A percentile compares a stretch with the other conserved stretches of the same genome.
These are phyloP conservation scores for Drosophila miranda DNA, from an alignment of 1,140 invertebrate genomes.

Conservation along the genomic window DNA sequence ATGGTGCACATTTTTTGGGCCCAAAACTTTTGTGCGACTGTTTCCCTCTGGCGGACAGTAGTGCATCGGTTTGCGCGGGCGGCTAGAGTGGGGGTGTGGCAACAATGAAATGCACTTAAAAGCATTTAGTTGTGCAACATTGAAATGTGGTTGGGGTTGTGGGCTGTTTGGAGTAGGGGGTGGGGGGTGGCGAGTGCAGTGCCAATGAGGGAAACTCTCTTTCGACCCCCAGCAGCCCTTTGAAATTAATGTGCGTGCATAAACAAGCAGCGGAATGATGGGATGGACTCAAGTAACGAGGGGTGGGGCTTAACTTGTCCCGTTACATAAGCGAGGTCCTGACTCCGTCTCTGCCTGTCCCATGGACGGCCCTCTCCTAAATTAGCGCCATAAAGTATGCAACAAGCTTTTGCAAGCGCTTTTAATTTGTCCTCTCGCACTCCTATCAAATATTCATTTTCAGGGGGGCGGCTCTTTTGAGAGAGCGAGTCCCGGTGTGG, in stretches of 20 bases:
- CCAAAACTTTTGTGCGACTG: conserved; percentile 6
- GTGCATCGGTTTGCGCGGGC: background rate
- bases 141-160: conserved; percentile 55
- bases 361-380: conserved; percentile 39
- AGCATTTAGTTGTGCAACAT: conserved; percentile 77
- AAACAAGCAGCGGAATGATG: conserved; percentile 52
- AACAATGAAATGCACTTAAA: conserved; percentile 76
- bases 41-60: background rate
- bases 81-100: background rate
- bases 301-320: conserved; percentile 43
- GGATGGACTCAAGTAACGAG: background rate
- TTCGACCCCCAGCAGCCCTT: conserved; percentile 31
- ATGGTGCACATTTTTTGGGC: conserved; percentile 12
- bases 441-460: conserved; percentile 75
- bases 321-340: conserved; percentile 24
- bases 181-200: conserved; percentile 2
- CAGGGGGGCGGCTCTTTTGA: conserved; percentile 20
- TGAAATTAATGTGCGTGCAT: conserved; percentile 76
- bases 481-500: background rate
- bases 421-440: conserved; percentile 69
- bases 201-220: background rate
- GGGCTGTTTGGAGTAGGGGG: conserved; percentile 16
- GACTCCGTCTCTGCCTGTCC: conserved; percentile 11
- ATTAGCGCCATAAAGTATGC: conserved; percentile 79
- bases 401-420: conserved; percentile 68